Evolutionary conservation across 2,797 vertebrate genomes (phyloP).

Genomic region (Acipenser transmontanus): DNA sequence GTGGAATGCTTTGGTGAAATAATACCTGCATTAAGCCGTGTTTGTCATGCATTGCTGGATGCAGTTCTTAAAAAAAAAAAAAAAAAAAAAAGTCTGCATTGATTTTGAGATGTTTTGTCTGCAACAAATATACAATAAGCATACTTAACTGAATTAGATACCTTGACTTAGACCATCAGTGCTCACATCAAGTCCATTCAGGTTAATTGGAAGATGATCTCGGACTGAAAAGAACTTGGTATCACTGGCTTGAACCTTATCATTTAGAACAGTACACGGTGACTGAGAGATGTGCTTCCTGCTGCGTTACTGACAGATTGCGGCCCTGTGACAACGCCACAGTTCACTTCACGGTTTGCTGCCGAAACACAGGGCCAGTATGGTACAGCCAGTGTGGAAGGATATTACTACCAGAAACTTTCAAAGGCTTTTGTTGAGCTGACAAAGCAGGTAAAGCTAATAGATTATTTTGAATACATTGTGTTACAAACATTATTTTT

Average conservation of each 20-base stretch:
- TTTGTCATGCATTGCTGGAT: too few relatives aligned
- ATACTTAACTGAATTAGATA: too few relatives aligned
- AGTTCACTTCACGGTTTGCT: slow-evolving; percentile 92
- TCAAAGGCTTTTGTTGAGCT: slow-evolving; percentile 78
- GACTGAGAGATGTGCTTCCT: slow-evolving; percentile 13
- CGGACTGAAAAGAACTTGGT: background rate
- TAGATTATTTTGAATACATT: too few relatives aligned
- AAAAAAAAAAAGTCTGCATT: too few relatives aligned
- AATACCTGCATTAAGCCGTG: too few relatives aligned
- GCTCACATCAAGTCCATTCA: too few relatives aligned
- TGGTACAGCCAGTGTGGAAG: slow-evolving; percentile 75
- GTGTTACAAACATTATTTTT: too few relatives aligned
- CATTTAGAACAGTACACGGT: slow-evolving; percentile 6
- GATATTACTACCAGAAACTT: slow-evolving; percentile 81
- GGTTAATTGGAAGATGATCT: background rate
- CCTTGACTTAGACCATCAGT: too few relatives aligned
- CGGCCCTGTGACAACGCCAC: slow-evolving; percentile 87
- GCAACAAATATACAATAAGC: too few relatives aligned
- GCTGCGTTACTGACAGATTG: slow-evolving; percentile 65
- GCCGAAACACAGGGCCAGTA: slow-evolving; percentile 80
- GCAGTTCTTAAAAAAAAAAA: too few relatives aligned
- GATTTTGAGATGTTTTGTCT: too few relatives aligned
- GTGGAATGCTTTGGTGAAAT: too few relatives aligned
- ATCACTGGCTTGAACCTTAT: background rate
- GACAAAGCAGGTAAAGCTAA: slow-evolving; percentile 65